phyloP scores from a whole-genome alignment of 2,888 invertebrate genomes.

The Poecilobothrus nobilitatus region DNA sequence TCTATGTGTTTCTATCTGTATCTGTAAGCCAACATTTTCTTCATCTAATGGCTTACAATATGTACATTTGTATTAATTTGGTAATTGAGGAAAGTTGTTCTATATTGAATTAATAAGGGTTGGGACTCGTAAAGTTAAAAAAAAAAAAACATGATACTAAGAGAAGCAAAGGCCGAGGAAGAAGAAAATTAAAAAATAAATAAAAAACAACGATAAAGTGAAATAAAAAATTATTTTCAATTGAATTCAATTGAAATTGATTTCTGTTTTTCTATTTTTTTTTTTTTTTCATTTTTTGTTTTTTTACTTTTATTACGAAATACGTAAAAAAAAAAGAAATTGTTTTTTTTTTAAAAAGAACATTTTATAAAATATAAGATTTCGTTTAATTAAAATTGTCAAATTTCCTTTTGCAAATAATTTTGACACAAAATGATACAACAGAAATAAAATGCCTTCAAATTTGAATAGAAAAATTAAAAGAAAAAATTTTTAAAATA shows the following conservation, averaged over 20 bases:
- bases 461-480: background rate
- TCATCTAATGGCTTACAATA: too few relatives aligned
- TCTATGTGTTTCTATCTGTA: too few relatives aligned
- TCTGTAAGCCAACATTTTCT: too few relatives aligned
- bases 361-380: background rate
- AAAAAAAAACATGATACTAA: too few relatives aligned
- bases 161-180: too few relatives aligned
- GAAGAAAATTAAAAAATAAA: too few relatives aligned
- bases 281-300: background rate
- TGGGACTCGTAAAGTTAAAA: too few relatives aligned
- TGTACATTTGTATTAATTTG: too few relatives aligned
- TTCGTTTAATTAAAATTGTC: slow-evolving; percentile 6
- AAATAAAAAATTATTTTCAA: background rate
- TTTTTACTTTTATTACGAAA: background rate
- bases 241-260: slow-evolving; percentile 6
- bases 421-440: background rate
- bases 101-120: too few relatives aligned
- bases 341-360: background rate
- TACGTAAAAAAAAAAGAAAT: too few relatives aligned
- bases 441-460: background rate
- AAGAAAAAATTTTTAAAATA: background rate
- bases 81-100: too few relatives aligned
- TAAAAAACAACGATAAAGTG: background rate
- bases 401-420: background rate
- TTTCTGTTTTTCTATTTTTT: background rate